Base-by-base conservation (phyloP, 2,888 invertebrate genomes). In the Caradrina kadenii region DNA sequence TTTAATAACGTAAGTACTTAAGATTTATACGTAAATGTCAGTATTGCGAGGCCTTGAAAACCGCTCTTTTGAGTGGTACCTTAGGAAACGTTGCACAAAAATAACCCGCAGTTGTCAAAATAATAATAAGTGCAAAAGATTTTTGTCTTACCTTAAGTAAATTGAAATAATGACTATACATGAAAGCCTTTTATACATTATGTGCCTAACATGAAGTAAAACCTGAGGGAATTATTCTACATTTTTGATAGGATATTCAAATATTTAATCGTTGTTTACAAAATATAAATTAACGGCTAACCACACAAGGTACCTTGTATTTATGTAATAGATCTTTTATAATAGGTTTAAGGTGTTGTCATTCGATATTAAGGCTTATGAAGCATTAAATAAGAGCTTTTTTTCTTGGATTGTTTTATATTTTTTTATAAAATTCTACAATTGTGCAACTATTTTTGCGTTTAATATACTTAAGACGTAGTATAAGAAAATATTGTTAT, bases 391-490 rank as follows among this genome's bases (percentile, higher is more conserved):
- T 76, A 64, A 53, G 48, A 42, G 55, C 31, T 17, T 70, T 63
- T 68, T 26, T 26, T 26, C 26, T 26, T 26, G 2, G 26, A 26
- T 26, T 26, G 2, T 26, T 26, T 56, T 45, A 55, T 69, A 42
- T 63, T 52, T 42, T 35, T 60, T 48, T 52, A 22, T 50, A n/a
- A n/a, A n/a, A 21, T 35, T 35, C 69, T 74, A 76, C 53, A 60
- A 69, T n/a, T 74, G 59, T 63, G n/a, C n/a, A 70, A 76, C 55
- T 39, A 50, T 69, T 55, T 66, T 63, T 63, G 35, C 73, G 59
- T 69, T 74, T 59, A 49, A 22, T 15, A 49, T 50, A 60, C n/a
- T 17, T 60, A 71, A 39, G 45, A 64, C 5, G 21, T 56, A 21
- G 55, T 54, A 10, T 26, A 58, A 22, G 21, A 45, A 35, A 10